Base-by-base conservation (phyloP, 2,888 invertebrate genomes). In the Drosophila leonis region DNA sequence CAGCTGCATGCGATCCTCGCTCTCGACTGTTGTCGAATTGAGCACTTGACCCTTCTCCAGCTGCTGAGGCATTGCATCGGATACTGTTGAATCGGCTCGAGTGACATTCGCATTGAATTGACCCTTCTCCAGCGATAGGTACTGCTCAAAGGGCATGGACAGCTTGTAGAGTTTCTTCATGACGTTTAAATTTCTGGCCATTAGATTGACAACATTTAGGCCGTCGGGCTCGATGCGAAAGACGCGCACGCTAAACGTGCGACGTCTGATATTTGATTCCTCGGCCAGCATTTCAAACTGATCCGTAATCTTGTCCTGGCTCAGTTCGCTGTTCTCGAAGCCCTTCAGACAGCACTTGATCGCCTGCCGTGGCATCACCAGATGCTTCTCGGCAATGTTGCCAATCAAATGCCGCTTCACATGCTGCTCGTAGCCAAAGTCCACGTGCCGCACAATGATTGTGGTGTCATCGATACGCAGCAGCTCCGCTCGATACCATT, bases 361-460 rank as follows among this genome's bases (percentile, higher is more conserved):
- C 0, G 97, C 97, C 92, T 97, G 97, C 3, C 96, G 95, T 20
- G 95, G 95, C 65, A 97, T 93, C 75, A 93, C 94, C 6, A 96
- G 93, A 73, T 96, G 94, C 62, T 95, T 95, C 6, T 95, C 94
- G 6, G 95, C 94, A 29, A 97, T 96, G 27, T 94, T 93, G 69
- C 95, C 95, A 33, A 97, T 92, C 41, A 95, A 93, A 13, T 94
- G 93, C 1, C 94, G 91, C 9, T 94, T 92, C 1, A 98, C 95
- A n/a, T 94, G 94, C 91, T 98, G 98, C 88, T 97, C 96, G 93
- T 99, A 99, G 8, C 99, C 99, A 93, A 97, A 99, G 93, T 99
- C 99, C 18, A 99, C 96, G 93, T 98, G 99, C 4, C 96, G 94
- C 1, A 99, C 96, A 63, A 95, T 93, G 1, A 95, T 94, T 71